Evolutionary conservation across 2,113 vertebrate genomes (phyloP).

Genomic region (Seriola rivoliana): DNA sequence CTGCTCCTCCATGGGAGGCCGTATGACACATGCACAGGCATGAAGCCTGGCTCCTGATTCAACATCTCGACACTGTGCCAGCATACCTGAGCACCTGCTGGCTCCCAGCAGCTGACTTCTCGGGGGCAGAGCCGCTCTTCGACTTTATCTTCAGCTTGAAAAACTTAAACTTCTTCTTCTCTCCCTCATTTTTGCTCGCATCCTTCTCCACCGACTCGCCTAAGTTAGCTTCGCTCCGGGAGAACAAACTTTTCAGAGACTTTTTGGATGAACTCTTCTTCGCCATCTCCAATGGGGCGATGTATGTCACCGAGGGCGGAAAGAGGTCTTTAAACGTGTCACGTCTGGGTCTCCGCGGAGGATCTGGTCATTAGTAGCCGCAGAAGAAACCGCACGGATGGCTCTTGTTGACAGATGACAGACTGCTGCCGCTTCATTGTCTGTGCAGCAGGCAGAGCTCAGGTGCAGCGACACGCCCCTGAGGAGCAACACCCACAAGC

Average conservation of each 20-base stretch:
- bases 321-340: background rate
- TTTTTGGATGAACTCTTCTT: conserved; percentile 63
- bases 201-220: conserved; percentile 44
- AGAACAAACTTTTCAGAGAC: conserved; percentile 74
- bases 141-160: conserved; percentile 67
- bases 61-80: background rate
- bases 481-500: background rate
- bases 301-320: background rate
- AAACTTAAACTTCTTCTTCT: conserved; percentile 68
- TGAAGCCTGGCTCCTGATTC: background rate
- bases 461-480: conserved; percentile 66
- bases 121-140: conserved; percentile 11
- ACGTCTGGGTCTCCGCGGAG: background rate
- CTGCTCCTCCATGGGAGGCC: background rate
- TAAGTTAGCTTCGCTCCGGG: conserved; percentile 70
- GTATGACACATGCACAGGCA: conserved; percentile 9
- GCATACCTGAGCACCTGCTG: conserved; percentile 63
- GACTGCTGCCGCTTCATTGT: conserved; percentile 13
- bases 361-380: background rate
- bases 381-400: background rate
- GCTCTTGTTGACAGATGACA: conserved; percentile 33
- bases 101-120: conserved; percentile 6
- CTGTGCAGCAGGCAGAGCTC: conserved; percentile 32
- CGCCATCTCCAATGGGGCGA: conserved; percentile 59
- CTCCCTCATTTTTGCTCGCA: background rate